Evolutionary conservation across 2,888 invertebrate genomes (phyloP).

Genomic region (Cephus runcator): DNA sequence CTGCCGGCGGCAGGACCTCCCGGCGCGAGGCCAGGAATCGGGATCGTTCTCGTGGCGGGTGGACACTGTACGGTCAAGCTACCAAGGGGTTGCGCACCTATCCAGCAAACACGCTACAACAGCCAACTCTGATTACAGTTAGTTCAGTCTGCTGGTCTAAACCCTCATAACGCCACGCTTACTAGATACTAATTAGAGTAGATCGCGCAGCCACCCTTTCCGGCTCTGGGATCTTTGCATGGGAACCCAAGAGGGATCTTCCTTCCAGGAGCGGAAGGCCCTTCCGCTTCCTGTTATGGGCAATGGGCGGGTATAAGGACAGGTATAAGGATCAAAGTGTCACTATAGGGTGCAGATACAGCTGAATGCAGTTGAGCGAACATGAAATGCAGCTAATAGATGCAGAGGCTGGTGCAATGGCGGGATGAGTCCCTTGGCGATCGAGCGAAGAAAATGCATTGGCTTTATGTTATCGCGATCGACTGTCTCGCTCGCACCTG

Average conservation of each 20-base stretch:
- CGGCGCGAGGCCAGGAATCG: conserved; percentile 9
- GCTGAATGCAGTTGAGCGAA: conserved; percentile 2
- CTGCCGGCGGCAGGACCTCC: conserved; percentile 10
- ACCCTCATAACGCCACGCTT: conserved; percentile 50
- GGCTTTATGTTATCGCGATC: neutral
- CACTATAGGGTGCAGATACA: neutral
- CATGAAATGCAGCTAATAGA: neutral
- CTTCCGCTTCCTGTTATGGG: neutral
- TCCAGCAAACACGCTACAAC: conserved; percentile 43
- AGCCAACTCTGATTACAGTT: conserved; percentile 59
- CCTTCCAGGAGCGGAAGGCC: neutral
- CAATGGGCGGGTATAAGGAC: neutral
- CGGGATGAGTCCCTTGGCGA: conserved; percentile 11
- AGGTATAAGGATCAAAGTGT: neutral
- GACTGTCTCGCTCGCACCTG: neutral
- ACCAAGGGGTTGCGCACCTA: conserved; percentile 15
- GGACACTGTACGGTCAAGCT: conserved; percentile 19
- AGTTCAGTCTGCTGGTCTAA: conserved; percentile 57
- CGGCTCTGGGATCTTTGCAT: neutral
- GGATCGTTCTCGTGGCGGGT: conserved; percentile 31
- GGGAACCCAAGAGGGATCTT: neutral
- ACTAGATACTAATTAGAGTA: conserved; percentile 40
- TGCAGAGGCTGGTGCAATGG: neutral
- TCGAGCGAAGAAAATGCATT: conserved; percentile 13
- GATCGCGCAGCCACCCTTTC: conserved; percentile 10